Evolutionary conservation across 2,888 invertebrate genomes (phyloP), one percentile per base, ranked within the genome.

Genomic region (Pachliopta kotzebuea): DNA sequence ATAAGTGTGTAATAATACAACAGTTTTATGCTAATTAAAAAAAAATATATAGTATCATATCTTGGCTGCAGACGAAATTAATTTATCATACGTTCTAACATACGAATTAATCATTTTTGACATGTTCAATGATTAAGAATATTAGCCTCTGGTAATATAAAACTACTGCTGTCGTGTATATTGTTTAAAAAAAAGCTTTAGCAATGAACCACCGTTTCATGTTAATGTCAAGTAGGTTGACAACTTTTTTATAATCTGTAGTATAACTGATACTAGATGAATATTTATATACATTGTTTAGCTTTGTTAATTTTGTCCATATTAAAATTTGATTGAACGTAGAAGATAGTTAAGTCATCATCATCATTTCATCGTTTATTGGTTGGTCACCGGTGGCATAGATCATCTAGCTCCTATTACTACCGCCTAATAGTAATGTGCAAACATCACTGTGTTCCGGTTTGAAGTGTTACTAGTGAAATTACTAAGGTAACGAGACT

Each of bases 241-340:
- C 56, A 62, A 62, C 37, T 26, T 62, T 52, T 52, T 57, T 57
- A n/a, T n/a, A 62, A 62, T 52, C 52, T 56, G 14, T 57, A 29
- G 26, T 37, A 14, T 62, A 42, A 26, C 20, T 54, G 8, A 26
- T 24, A 14, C 18, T 3, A 54, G 53, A 29, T 23, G 26, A 18
- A 54, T 14, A 54, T 54, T 26, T 26, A 54, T 54, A 14, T 24
- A 54, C 26, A n/a, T n/a, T 18, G 18, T n/a, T 45, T 6, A 45
- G 18, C 45, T n/a, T n/a, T 18, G 1, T 45, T 45, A 45, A n/a
- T 45, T 45, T 45, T 45, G 45, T 45, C 45, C n/a, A 45, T 45
- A 45, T 45, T n/a, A n/a, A 45, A 3, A 14, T 37, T 37, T 37
- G 11, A 45, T 45, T 45, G 45, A 4, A 6, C 6, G 45, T n/a